Evolutionary conservation across 2,888 invertebrate genomes (phyloP), one percentile per base, ranked within the genome.

Genomic region (Himalopsyche anomala): DNA sequence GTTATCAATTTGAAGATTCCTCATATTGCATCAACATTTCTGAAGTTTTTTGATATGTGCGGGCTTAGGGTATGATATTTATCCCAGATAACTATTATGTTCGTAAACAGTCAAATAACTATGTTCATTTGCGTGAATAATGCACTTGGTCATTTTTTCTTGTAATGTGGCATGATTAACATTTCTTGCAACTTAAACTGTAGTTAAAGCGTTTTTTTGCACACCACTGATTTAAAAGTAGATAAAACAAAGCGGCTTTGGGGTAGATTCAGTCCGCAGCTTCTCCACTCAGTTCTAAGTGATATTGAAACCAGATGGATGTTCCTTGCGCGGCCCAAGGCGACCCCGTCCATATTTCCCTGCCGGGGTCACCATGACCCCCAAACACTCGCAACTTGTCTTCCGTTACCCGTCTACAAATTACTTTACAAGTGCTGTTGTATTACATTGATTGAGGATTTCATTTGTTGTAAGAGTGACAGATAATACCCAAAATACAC

Each of bases 301-400:
- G 87, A 87, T 88, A 88, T 87, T 86, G 88, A 87, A 85, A 87
- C 80, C 85, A 88, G 88, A 88, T 85, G 86, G 87, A 88, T 88
- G 88, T 74, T 89, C 90, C 89, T 90, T 89, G 90, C 90, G 90
- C 81, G 89, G 89, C 90, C 90, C 90, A 90, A 89, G 90, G 90
- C 89, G 90, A 89, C 90, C 90, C 89, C 90, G 90, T 89, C 85
- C 87, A 86, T 88, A 87, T 87, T 86, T 87, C 86, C 83, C 86
- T 56, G 62, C 79, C 28, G 36, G 84, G 83, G 84, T 85, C 86
- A 85, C 86, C 40, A 36, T 80, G 83, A 83, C 83, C 86, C 86
- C 85, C 42, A n/a, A 45, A 83, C 69, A 40, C 83, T 38, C 36
- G 38, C 80, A 42, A 62, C 62, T 62, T 62, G 62, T 62, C 62